phyloP scores from a whole-genome alignment of 2,797 vertebrate genomes.

The Phaenicophaeus curvirostris region DNA sequence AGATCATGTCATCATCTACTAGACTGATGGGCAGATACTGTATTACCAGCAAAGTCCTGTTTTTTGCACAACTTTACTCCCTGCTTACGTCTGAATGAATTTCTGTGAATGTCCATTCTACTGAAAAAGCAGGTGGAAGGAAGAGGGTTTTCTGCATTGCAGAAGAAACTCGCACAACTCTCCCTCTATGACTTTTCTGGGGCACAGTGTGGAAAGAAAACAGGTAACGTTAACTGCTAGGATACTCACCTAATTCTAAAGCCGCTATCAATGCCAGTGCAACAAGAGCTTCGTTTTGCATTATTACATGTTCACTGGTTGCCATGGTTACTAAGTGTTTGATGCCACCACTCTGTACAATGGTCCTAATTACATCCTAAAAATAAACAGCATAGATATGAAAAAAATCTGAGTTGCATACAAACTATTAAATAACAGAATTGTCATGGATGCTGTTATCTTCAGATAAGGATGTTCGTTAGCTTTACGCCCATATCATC shows the following conservation, averaged over 20 bases:
- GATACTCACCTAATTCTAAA: constrained; percentile 91
- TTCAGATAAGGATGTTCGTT: neutral
- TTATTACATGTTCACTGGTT: constrained; percentile 98
- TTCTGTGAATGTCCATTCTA: accelerated
- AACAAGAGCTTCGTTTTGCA: constrained; percentile 98
- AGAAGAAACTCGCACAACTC: neutral
- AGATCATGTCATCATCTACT: neutral
- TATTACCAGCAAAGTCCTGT: neutral
- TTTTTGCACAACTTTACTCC: neutral
- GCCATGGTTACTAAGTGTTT: constrained; percentile 98
- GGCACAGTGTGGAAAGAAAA: neutral
- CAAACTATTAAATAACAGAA: neutral
- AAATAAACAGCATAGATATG: constrained; percentile 61
- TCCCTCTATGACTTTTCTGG: neutral
- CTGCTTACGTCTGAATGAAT: neutral
- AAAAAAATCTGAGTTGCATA: constrained; percentile 12
- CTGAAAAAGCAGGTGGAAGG: neutral
- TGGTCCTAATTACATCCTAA: constrained; percentile 88
- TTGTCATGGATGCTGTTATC: neutral
- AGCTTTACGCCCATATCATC: neutral
- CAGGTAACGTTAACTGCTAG: neutral
- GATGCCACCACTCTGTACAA: constrained; percentile 92
- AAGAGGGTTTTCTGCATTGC: neutral
- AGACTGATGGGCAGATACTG: neutral
- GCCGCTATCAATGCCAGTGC: constrained; percentile 93